phyloP scores from a whole-genome alignment of 2,113 vertebrate genomes.

The Saguinus imperator region DNA sequence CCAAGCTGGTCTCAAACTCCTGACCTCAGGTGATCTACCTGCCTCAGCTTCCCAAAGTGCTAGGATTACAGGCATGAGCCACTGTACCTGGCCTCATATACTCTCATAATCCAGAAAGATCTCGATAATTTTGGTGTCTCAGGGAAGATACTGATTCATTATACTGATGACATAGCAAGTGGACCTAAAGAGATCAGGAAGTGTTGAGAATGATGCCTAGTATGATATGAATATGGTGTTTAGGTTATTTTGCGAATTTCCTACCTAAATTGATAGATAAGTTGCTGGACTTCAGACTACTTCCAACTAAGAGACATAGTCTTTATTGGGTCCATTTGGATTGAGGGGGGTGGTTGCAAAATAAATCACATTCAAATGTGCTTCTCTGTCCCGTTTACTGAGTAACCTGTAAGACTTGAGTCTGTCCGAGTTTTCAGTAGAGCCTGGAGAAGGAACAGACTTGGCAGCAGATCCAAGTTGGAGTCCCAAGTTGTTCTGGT shows the following conservation, averaged over 20 bases:
- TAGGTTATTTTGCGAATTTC: not conserved
- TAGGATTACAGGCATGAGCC: no score
- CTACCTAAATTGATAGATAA: not conserved
- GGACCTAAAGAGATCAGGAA: not conserved
- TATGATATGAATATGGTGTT: not conserved
- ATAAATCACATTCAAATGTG: not conserved
- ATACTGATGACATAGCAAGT: not conserved
- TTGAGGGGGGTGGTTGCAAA: not conserved
- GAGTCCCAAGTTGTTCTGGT: not conserved
- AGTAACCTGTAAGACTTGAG: not conserved
- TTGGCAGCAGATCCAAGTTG: not conserved
- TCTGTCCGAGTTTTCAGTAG: not conserved
- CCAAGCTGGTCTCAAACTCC: no score
- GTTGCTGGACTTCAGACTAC: not conserved
- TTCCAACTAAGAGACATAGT: not conserved
- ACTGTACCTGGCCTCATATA: no score
- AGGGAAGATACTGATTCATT: not conserved
- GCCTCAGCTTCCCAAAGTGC: no score
- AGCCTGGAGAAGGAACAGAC: not conserved
- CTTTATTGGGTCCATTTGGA: not conserved
- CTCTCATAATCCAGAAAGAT: not conserved
- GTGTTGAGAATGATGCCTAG: not conserved
- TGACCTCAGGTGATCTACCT: no score
- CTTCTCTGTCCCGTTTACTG: not conserved
- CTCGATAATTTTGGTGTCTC: not conserved